Evolutionary conservation across 2,797 vertebrate genomes (phyloP).

Genomic region (Channa striata): DNA sequence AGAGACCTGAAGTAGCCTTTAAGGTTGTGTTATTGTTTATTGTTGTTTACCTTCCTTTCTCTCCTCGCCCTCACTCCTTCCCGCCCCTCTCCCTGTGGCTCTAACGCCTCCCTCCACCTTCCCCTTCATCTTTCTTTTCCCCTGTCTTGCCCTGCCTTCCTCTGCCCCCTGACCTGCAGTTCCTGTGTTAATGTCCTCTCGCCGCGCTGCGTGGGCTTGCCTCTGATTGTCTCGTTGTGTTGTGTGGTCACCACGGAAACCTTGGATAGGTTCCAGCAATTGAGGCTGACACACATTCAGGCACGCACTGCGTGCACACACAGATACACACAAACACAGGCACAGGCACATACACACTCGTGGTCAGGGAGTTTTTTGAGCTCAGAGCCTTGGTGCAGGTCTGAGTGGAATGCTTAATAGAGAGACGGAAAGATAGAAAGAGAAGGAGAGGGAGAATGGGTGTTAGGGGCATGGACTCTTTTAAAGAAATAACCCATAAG

Average conservation of each 20-base stretch:
- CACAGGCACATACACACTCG: conserved; percentile 52
- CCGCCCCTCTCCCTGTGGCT: conserved; percentile 43
- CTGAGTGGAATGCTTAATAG: conserved; percentile 83
- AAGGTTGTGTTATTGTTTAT: conserved; percentile 73
- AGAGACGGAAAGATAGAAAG: conserved; percentile 62
- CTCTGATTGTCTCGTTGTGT: conserved; percentile 90
- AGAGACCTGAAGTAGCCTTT: conserved; percentile 68
- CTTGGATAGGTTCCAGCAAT: conserved; percentile 89
- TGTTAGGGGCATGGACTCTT: conserved; percentile 20
- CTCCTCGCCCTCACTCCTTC: conserved; percentile 28
- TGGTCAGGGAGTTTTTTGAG: conserved; percentile 77
- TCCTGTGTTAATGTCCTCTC: conserved; percentile 88
- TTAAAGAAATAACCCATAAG: conserved; percentile 22
- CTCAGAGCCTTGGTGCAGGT: conserved; percentile 75
- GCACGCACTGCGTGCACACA: conserved; percentile 67
- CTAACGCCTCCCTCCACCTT: conserved; percentile 59
- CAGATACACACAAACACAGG: conserved; percentile 25
- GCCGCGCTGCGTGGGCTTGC: conserved; percentile 87
- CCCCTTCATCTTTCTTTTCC: conserved; percentile 63
- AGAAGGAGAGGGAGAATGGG: conserved; percentile 37
- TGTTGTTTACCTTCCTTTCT: conserved; percentile 67
- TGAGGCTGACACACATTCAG: conserved; percentile 83
- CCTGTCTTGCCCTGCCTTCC: conserved; percentile 70
- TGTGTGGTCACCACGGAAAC: conserved; percentile 91
- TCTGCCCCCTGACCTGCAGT: conserved; percentile 82